Percentiles rank a stretch among this genome's conserved stretches.
These are phyloP conservation scores for Pseudomyrmex dendroicus DNA, from an alignment of 1,140 invertebrate species.

Conservation along the genomic window DNA sequence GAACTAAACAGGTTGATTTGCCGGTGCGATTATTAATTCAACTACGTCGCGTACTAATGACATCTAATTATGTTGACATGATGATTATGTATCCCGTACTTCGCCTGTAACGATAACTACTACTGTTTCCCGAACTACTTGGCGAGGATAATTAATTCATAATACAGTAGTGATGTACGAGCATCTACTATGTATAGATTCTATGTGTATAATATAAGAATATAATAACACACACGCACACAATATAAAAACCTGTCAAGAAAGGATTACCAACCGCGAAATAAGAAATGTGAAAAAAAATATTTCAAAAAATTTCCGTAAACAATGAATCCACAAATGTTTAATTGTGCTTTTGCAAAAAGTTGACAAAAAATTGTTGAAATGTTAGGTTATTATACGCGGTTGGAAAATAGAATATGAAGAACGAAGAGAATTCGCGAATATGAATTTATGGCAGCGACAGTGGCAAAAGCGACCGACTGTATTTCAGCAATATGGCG, in stretches of 20 bases:
- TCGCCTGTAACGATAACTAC: conserved; percentile 16
- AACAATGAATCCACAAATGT: neutral
- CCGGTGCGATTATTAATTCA: conserved; percentile 71
- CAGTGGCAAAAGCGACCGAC: conserved; percentile 7
- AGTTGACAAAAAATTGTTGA: neutral
- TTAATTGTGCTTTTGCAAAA: neutral
- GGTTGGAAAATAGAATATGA: neutral
- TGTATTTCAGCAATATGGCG: conserved; percentile 72
- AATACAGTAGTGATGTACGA: too few relatives aligned
- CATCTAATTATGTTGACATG: conserved; percentile 52
- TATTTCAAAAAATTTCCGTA: neutral
- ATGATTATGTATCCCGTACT: conserved; percentile 41
- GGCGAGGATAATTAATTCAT: conserved; percentile 34
- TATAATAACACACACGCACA: neutral
- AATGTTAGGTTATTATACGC: too few relatives aligned
- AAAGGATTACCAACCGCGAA: too few relatives aligned
- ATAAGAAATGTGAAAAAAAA: neutral
- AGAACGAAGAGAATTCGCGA: neutral
- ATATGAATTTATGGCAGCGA: conserved; percentile 53
- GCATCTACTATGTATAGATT: neutral
- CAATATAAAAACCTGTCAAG: too few relatives aligned
- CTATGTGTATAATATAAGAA: neutral
- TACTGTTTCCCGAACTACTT: neutral
- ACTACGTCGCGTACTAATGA: conserved; percentile 61
- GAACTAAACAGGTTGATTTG: conserved; percentile 65